A percentile compares a stretch with the other conserved stretches of the same genome.
These are phyloP conservation scores for Pseudorectes ferrugineus DNA, from an alignment of 2,113 vertebrate genomes.

Conservation along the genomic window DNA sequence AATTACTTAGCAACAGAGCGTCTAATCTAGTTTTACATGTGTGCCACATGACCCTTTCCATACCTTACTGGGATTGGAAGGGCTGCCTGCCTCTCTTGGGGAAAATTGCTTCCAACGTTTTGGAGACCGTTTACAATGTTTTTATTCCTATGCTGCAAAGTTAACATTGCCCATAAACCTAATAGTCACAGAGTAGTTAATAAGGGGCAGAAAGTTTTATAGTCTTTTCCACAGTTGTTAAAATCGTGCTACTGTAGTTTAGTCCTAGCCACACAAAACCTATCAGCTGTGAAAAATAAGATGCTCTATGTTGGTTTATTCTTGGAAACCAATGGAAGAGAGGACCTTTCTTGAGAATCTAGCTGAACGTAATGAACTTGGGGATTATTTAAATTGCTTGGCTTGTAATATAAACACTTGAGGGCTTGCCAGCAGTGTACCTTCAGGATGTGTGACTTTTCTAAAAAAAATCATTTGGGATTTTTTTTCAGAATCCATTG, in stretches of 20 bases:
- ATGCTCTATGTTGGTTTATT: neutral
- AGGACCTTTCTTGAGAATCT: neutral
- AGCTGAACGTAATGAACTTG: neutral
- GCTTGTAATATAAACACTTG: neutral
- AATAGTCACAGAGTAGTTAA: constrained; percentile 57
- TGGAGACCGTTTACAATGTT: constrained; percentile 45
- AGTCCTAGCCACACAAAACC: neutral
- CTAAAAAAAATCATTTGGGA: neutral
- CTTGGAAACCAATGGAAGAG: constrained; percentile 2
- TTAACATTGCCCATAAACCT: constrained; percentile 62
- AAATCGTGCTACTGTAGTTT: constrained; percentile 60
- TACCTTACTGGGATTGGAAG: neutral
- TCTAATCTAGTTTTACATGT: constrained; percentile 43
- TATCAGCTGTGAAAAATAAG: neutral
- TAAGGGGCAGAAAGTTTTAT: constrained; percentile 69
- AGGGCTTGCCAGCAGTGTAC: neutral
- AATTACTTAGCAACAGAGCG: constrained; percentile 62
- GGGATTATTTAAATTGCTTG: constrained; percentile 22
- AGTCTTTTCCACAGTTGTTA: constrained; percentile 59
- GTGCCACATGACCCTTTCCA: constrained; percentile 18
- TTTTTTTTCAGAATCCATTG: neutral
- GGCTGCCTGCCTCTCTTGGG: constrained; percentile 11
- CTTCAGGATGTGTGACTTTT: constrained; percentile 21
- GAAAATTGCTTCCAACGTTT: constrained; percentile 53
- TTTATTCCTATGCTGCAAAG: constrained; percentile 52